phyloP scores from a whole-genome alignment of 2,888 invertebrate species.

The Galerucella pusilla region DNA sequence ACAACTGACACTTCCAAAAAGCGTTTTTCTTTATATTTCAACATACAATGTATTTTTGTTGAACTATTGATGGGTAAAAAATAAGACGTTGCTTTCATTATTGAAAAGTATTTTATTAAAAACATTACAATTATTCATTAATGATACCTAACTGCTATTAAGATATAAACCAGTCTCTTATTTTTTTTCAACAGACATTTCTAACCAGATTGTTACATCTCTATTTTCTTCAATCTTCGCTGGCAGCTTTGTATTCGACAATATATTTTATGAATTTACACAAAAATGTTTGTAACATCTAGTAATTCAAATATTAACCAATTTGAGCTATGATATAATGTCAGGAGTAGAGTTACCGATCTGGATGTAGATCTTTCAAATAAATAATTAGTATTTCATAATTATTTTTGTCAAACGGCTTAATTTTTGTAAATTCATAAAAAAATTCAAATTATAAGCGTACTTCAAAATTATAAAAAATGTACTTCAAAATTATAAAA shows the following conservation, averaged over 20 bases:
- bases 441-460: neutral
- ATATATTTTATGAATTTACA: constrained; percentile 3
- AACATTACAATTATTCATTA: constrained; percentile 37
- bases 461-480: neutral
- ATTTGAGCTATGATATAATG: no score
- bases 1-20: neutral
- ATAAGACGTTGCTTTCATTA: neutral
- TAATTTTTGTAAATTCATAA: neutral
- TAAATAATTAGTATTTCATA: no score
- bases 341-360: no score
- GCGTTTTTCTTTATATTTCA: neutral
- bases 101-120: constrained; percentile 42
- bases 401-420: neutral
- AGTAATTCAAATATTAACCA: neutral
- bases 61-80: neutral
- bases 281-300: neutral
- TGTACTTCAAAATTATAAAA: constrained; percentile 1
- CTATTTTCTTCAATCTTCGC: neutral
- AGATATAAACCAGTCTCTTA: constrained; percentile 41
- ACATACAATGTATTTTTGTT: neutral
- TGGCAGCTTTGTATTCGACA: neutral
- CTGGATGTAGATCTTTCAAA: no score
- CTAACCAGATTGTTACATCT: constrained; percentile 4
- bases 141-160: constrained; percentile 36
- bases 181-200: constrained; percentile 20